Conservation (phyloP, 2,888 invertebrate species). For the Yponomeuta malinellus region DNA sequence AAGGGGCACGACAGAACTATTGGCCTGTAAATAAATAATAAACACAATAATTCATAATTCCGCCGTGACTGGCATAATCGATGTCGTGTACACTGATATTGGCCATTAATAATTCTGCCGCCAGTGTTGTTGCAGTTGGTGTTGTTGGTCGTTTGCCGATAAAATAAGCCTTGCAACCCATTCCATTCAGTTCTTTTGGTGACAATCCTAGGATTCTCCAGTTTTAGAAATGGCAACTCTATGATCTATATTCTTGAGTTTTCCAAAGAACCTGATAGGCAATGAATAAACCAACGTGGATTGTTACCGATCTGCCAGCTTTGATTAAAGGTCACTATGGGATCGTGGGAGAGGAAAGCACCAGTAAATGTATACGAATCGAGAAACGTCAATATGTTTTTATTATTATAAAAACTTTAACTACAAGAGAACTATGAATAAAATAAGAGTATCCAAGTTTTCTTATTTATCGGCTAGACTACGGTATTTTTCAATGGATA, state of each 20-base stretch:
- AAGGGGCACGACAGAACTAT: background rate
- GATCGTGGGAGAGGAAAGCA: no score
- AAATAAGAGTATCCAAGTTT: background rate
- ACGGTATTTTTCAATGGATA: conserved; percentile 4
- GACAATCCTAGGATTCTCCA: no score
- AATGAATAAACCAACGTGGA: no score
- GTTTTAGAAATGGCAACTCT: no score
- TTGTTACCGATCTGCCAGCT: no score
- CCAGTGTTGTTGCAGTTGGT: background rate
- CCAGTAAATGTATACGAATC: no score
- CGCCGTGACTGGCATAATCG: background rate
- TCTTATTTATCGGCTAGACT: background rate
- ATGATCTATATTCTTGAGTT: no score
- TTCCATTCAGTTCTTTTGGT: background rate
- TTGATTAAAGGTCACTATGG: no score
- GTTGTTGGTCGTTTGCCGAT: background rate
- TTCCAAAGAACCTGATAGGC: no score
- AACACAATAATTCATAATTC: background rate
- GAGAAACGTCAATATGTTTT: no score
- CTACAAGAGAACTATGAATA: background rate
- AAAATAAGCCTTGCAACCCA: no score
- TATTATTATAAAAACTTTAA: no score
- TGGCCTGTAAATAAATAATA: background rate
- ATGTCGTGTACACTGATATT: background rate
- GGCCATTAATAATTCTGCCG: background rate